A percentile compares a stretch with the other conserved stretches of the same genome.
Evolutionary conservation across 2,797 vertebrate genomes (phyloP).

Genomic region (Perodicticus potto): DNA sequence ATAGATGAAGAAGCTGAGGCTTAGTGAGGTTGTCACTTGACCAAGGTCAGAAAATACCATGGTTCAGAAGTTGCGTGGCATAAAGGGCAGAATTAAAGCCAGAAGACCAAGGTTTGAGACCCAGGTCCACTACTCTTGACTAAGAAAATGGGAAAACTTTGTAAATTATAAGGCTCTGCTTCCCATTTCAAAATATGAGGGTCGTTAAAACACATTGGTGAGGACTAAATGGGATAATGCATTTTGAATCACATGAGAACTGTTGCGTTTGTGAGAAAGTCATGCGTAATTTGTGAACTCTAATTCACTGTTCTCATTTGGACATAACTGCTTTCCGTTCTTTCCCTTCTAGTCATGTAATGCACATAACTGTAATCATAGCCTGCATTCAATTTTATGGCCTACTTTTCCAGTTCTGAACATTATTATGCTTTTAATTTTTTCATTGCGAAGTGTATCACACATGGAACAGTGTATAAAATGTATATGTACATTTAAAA

Average conservation of each 20-base stretch:
- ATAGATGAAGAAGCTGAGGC: background rate
- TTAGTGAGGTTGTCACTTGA: background rate
- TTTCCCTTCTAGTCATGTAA: background rate
- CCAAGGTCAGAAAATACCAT: background rate
- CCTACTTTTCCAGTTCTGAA: slow-evolving; percentile 30
- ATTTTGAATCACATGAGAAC: slow-evolving; percentile 40
- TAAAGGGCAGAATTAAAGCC: background rate
- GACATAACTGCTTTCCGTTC: background rate
- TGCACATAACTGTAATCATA: slow-evolving; percentile 5
- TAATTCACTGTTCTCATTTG: slow-evolving; percentile 21
- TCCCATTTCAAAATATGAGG: background rate
- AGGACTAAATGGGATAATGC: background rate
- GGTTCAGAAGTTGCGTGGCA: background rate
- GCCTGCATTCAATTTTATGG: background rate
- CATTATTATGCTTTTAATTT: slow-evolving; percentile 1
- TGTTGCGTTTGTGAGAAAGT: slow-evolving; percentile 32
- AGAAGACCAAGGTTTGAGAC: background rate
- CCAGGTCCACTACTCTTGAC: background rate
- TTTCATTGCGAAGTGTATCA: slow-evolving; percentile 25
- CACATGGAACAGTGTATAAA: background rate
- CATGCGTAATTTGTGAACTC: background rate
- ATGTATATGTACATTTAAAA: slow-evolving; percentile 34
- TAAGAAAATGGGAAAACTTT: background rate
- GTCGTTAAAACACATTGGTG: background rate
- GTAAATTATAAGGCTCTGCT: background rate